These are phyloP conservation scores for Sinohyriopsis cumingii DNA, from an alignment of 2,888 invertebrate species.

Conservation along the genomic window DNA sequence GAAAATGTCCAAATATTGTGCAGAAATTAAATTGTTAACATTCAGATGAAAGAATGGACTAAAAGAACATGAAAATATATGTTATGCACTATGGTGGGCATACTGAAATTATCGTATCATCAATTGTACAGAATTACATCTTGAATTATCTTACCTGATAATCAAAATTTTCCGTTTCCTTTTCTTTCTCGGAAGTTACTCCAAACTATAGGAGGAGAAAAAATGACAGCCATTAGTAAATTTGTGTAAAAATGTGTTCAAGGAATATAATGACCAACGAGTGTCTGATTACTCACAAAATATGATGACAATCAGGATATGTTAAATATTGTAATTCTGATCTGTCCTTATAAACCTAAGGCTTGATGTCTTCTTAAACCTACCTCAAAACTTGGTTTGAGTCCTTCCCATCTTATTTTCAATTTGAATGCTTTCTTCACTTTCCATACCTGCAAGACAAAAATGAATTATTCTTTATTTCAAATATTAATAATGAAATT, in stretches of 20 bases:
- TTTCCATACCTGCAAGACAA: slow-evolving; percentile 87
- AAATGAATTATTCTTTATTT: neutral
- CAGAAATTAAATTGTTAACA: too few species aligned
- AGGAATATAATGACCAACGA: neutral
- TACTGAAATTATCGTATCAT: neutral
- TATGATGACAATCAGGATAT: too few species aligned
- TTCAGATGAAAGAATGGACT: too few species aligned
- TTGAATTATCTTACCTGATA: slow-evolving; percentile 78
- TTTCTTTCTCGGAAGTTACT: slow-evolving; percentile 79
- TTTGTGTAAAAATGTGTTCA: slow-evolving; percentile 6
- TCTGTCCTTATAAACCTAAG: too few species aligned
- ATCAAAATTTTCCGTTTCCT: slow-evolving; percentile 88
- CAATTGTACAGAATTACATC: neutral
- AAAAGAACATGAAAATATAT: too few species aligned
- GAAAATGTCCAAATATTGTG: too few species aligned
- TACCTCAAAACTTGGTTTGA: slow-evolving; percentile 57
- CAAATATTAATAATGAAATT: too few species aligned
- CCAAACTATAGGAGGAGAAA: slow-evolving; percentile 65
- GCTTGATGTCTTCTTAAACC: slow-evolving; percentile 8
- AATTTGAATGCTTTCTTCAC: slow-evolving; percentile 91
- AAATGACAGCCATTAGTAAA: slow-evolving; percentile 8
- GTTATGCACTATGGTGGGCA: neutral
- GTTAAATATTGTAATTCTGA: too few species aligned
- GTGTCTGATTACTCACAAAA: neutral
- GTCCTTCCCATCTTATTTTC: slow-evolving; percentile 75